phyloP scores from a whole-genome alignment of 1,140 invertebrate genomes.

The Neelides sp. region DNA sequence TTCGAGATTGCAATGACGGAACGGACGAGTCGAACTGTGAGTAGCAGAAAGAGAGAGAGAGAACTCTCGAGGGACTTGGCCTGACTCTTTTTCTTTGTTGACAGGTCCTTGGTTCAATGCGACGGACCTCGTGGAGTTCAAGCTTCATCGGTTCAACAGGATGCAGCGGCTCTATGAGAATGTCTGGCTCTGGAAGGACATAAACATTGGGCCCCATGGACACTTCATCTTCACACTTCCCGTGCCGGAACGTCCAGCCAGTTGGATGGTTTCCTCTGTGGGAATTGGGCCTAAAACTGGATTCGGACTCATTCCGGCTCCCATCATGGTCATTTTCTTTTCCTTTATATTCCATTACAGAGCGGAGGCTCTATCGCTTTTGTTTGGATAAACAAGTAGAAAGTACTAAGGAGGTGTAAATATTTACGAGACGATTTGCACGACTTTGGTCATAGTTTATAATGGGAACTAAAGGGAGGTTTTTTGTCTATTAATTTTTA shows the following conservation, averaged over 20 bases:
- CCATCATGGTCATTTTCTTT: slow-evolving; percentile 50
- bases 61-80: too few species aligned
- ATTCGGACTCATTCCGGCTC: slow-evolving; percentile 67
- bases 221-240: slow-evolving; percentile 70
- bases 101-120: slow-evolving; percentile 23
- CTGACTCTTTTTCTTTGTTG: too few species aligned
- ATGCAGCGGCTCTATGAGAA: slow-evolving; percentile 82
- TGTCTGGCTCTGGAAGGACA: slow-evolving; percentile 85
- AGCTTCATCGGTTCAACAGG: slow-evolving; percentile 71
- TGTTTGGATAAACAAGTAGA: too few species aligned
- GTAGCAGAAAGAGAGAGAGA: slow-evolving; percentile 32
- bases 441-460: too few species aligned
- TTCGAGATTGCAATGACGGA: slow-evolving; percentile 42
- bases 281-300: slow-evolving; percentile 72
- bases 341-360: neutral
- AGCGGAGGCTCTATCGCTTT: too few species aligned
- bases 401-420: too few species aligned
- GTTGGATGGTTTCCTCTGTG: slow-evolving; percentile 87
- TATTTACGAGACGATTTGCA: too few species aligned
- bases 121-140: slow-evolving; percentile 50
- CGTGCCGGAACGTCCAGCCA: slow-evolving; percentile 68
- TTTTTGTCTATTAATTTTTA: slow-evolving; percentile 36
- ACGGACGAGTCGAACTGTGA: slow-evolving; percentile 76
- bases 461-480: neutral
- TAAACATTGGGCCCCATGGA: slow-evolving; percentile 83